Evolutionary conservation across 2,888 invertebrate genomes (phyloP).

Genomic region (Diaphora mendica): DNA sequence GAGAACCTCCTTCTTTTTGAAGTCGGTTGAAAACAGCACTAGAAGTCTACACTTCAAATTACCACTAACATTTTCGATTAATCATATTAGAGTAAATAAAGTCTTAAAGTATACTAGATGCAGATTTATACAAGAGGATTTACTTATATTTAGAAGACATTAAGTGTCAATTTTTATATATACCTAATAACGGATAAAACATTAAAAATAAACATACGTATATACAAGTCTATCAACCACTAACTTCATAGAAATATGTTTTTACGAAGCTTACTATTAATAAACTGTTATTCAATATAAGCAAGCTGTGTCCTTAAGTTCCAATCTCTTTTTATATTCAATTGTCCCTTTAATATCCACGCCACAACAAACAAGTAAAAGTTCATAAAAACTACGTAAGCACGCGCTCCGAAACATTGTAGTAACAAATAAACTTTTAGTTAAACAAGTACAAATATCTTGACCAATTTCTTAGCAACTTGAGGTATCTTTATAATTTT

Average conservation of each 20-base stretch:
- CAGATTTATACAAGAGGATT: no score
- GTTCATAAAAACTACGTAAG: not conserved
- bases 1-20: no score
- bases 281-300: not conserved
- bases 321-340: not conserved
- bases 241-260: not conserved
- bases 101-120: no score
- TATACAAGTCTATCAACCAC: not conserved
- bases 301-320: not conserved
- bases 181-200: not conserved
- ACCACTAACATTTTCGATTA: no score
- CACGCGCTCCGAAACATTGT: no score
- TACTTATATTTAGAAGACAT: no score
- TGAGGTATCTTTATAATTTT: not conserved
- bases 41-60: no score
- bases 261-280: not conserved
- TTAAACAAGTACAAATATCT: not conserved
- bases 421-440: slow-evolving; percentile 6
- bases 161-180: not conserved
- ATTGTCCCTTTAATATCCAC: slow-evolving; percentile 5
- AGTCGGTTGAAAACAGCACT: no score
- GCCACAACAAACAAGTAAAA: not conserved
- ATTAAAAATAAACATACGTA: not conserved
- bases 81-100: no score
- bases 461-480: not conserved